phyloP scores from a whole-genome alignment of 30 jellyfish, hydroid and myxozoan species.

The Turritopsis rubra region DNA sequence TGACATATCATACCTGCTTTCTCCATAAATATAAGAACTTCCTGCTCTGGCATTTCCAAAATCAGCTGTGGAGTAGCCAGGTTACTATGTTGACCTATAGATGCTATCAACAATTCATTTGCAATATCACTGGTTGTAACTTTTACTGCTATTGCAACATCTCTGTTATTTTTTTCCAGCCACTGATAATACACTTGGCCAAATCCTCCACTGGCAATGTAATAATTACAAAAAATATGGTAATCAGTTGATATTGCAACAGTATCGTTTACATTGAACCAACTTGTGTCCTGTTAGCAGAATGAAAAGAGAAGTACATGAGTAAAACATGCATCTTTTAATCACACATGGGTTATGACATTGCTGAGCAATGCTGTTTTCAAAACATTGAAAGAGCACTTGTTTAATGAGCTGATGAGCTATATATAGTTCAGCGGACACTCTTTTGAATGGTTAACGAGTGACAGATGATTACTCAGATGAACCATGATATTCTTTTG shows the following conservation, averaged over 20 bases:
- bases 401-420: too few species aligned
- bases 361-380: too few species aligned
- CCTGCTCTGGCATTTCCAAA: neutral
- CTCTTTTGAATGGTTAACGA: too few species aligned
- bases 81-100: neutral
- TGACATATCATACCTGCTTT: neutral
- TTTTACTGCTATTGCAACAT: neutral
- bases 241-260: neutral
- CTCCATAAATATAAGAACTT: constrained; percentile 4
- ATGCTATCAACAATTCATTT: neutral
- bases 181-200: constrained; percentile 9
- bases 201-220: neutral
- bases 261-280: neutral
- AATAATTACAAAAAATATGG: neutral
- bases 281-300: neutral
- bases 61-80: neutral
- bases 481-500: too few species aligned
- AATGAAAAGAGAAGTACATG: neutral
- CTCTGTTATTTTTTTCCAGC: neutral
- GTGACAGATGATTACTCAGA: too few species aligned
- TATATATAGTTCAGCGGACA: too few species aligned
- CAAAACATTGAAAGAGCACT: too few species aligned
- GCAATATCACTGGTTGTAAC: neutral
- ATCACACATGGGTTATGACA: too few species aligned
- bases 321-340: neutral